Conservation (phyloP, 2,113 vertebrate genomes). For the human (Homo sapiens) region GRCh38 chr17:61261001-61261500, state of each 20-base stretch:
- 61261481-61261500: slow-evolving; percentile 86
- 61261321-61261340: slow-evolving; percentile 77
- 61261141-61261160: slow-evolving; percentile 68
- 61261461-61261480: slow-evolving; percentile 78
- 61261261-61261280: slow-evolving; percentile 63
- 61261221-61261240: slow-evolving; percentile 70
- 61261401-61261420: slow-evolving; percentile 84
- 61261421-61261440: slow-evolving; percentile 88
- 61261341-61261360: slow-evolving; percentile 86
- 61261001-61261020: slow-evolving; percentile 5
- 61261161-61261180: slow-evolving; percentile 63
- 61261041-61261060: slow-evolving; percentile 38
- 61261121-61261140: slow-evolving; percentile 65
- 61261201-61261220: slow-evolving; percentile 43
- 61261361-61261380: slow-evolving; percentile 79
- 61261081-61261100: slow-evolving; percentile 78
- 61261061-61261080: slow-evolving; percentile 58
- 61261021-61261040: slow-evolving; percentile 54
- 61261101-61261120: slow-evolving; percentile 66
- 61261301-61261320: slow-evolving; percentile 30
- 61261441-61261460: slow-evolving; percentile 84
- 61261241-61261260: slow-evolving; percentile 65
- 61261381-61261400: slow-evolving; percentile 84
- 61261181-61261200: slow-evolving; percentile 74
- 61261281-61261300: slow-evolving; percentile 52